phyloP scores from a whole-genome alignment of 2,888 invertebrate genomes.

The Ditylenchus weischeri region DNA sequence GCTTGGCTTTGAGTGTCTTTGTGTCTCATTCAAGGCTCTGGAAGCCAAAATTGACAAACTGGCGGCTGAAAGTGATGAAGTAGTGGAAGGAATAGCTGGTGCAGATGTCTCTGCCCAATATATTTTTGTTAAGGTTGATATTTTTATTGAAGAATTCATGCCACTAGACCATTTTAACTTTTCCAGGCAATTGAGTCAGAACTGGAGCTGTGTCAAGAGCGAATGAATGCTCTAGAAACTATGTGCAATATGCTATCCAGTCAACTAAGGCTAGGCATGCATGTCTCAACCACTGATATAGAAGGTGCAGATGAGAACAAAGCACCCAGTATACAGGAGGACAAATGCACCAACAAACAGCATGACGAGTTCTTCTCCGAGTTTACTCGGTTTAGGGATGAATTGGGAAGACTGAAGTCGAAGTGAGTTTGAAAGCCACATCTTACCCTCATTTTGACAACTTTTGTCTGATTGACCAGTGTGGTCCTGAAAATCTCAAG shows the following conservation, averaged over 20 bases:
- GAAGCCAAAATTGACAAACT: constrained; percentile 12
- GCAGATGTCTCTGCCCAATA: neutral
- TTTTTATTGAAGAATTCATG: neutral
- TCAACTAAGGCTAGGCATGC: neutral
- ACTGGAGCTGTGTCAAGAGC: constrained; percentile 29
- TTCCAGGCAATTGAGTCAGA: constrained; percentile 27
- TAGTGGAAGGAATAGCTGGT: neutral
- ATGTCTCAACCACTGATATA: neutral
- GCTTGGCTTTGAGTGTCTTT: constrained; percentile 9
- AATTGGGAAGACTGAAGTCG: neutral
- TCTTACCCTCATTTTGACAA: too few relatives aligned
- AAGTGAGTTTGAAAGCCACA: neutral
- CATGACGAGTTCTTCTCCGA: constrained; percentile 11
- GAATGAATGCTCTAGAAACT: constrained; percentile 31
- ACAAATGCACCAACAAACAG: neutral
- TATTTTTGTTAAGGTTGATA: neutral
- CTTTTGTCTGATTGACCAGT: too few relatives aligned
- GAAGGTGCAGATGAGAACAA: neutral
- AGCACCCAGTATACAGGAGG: neutral
- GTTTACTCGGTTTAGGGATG: neutral
- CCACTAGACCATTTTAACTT: neutral
- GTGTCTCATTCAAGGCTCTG: neutral
- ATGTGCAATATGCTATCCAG: constrained; percentile 23
- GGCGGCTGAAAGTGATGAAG: constrained; percentile 3
- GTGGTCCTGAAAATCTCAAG: too few relatives aligned